These are phyloP conservation scores for Excalfactoria chinensis DNA, from an alignment of 2,113 vertebrate genomes.

Conservation along the genomic window DNA sequence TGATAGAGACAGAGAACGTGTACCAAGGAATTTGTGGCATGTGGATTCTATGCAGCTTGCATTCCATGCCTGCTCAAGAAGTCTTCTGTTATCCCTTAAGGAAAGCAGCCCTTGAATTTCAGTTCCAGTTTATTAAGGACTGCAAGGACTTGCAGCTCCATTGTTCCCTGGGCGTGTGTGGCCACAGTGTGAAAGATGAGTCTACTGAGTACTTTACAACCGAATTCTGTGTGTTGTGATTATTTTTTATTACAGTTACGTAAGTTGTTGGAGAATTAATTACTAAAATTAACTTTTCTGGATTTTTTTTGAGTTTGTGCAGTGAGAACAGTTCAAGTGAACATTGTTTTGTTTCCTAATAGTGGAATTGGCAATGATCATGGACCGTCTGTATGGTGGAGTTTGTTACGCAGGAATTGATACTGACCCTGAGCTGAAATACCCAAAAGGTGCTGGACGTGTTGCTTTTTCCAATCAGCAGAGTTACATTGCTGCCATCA, in stretches of 20 bases:
- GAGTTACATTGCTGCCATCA: conserved; percentile 98
- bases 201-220: not conserved
- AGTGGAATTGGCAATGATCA: conserved; percentile 99
- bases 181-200: not conserved
- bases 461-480: conserved; percentile 99
- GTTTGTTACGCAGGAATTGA: conserved; percentile 98
- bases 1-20: not conserved
- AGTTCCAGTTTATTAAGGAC: not conserved
- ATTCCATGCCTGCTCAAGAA: not conserved
- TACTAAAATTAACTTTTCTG: not conserved
- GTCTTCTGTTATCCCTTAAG: not conserved
- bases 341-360: not conserved
- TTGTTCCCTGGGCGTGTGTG: not conserved
- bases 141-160: rapidly evolving
- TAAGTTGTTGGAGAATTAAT: not conserved
- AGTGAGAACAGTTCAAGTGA: not conserved
- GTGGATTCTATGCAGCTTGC: conserved; percentile 8
- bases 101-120: conserved; percentile 3
- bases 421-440: conserved; percentile 97
- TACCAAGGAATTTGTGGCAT: conserved; percentile 7
- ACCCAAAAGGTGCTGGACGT: conserved; percentile 95
- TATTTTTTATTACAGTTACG: not conserved
- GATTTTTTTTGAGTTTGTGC: not conserved
- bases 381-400: conserved; percentile 97
- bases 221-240: not conserved